phyloP scores from a whole-genome alignment of 2,797 vertebrate genomes.

The Pteropus rufus region DNA sequence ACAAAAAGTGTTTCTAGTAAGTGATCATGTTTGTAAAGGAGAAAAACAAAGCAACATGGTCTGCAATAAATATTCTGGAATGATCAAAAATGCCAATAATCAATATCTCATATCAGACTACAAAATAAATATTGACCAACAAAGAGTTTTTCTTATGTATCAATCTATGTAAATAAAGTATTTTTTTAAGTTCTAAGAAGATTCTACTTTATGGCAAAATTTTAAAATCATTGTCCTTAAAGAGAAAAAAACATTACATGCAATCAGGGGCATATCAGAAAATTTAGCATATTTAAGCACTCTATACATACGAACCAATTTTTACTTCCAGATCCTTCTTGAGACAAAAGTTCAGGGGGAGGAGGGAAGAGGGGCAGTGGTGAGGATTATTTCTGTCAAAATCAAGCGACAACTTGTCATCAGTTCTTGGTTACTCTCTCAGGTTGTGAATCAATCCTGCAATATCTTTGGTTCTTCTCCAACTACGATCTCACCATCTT shows the following conservation, averaged over 20 bases:
- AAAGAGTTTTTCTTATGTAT: background rate
- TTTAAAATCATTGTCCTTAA: background rate
- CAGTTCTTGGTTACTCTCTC: background rate
- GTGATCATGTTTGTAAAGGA: background rate
- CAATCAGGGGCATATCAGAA: background rate
- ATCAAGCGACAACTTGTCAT: background rate
- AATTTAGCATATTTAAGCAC: background rate
- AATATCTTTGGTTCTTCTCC: background rate
- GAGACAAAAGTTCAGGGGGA: background rate
- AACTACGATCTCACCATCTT: background rate
- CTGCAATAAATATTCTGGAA: background rate
- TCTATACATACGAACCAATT: background rate
- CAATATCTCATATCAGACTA: background rate
- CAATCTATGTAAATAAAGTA: background rate
- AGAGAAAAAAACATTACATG: background rate
- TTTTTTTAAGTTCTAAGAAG: background rate
- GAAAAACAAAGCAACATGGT: background rate
- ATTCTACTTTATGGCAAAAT: background rate
- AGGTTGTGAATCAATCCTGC: background rate
- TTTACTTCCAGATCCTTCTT: background rate
- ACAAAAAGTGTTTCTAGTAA: slow-evolving; percentile 6
- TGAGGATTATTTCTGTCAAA: background rate
- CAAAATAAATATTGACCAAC: background rate
- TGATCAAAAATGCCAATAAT: background rate
- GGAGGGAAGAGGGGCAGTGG: too few relatives aligned